Conservation (phyloP, 1,140 invertebrate genomes). For the Spodoptera litura region DNA sequence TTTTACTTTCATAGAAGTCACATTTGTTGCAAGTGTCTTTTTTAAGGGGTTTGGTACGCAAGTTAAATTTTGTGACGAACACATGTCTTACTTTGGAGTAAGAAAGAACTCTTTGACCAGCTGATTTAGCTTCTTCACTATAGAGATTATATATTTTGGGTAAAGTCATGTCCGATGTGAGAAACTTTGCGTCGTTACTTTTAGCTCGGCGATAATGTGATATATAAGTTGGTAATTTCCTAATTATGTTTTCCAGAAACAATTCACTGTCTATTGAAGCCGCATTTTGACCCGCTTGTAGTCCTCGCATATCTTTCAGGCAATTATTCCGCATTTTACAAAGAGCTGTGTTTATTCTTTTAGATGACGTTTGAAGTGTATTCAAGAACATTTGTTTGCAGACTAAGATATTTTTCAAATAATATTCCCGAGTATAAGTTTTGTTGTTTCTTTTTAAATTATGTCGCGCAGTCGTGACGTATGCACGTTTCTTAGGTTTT, state of each 20-base stretch:
- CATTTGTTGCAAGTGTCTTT: no score
- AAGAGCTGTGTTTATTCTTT: conserved; percentile 30
- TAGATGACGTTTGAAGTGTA: conserved; percentile 27
- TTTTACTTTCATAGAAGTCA: no score
- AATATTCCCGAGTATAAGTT: conserved; percentile 13
- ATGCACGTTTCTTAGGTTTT: not conserved
- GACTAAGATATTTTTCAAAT: conserved; percentile 22
- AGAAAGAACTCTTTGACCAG: no score
- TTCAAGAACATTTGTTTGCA: conserved; percentile 24
- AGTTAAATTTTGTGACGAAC: no score
- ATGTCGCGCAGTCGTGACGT: not conserved
- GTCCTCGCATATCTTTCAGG: conserved; percentile 27
- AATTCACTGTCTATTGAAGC: conserved; percentile 9
- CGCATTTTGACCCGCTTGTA: conserved; percentile 19
- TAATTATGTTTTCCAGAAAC: conserved; percentile 16
- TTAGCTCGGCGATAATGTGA: no score
- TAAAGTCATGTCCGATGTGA: no score
- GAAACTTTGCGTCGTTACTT: no score
- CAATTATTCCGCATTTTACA: conserved; percentile 33
- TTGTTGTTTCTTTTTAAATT: conserved; percentile 11
- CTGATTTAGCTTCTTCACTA: no score
- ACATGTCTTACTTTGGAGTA: no score
- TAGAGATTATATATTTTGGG: no score
- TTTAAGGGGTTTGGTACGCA: no score
- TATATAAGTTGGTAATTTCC: not conserved